These are phyloP conservation scores for Drosophila sordidula DNA, from an alignment of 2,888 invertebrate species.

Conservation along the genomic window DNA sequence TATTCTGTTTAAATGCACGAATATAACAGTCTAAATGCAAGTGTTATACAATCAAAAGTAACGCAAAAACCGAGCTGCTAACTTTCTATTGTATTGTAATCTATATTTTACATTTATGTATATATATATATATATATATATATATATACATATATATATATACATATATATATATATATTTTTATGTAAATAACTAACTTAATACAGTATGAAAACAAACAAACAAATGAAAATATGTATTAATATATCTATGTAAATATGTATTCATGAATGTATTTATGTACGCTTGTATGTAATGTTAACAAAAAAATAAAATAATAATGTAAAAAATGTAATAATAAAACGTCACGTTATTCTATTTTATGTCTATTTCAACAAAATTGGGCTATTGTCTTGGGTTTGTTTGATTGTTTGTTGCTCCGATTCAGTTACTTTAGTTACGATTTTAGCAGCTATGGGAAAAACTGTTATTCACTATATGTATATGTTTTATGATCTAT, in stretches of 20 bases:
- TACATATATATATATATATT: slow-evolving; percentile 10
- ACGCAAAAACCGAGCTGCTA: slow-evolving; percentile 35
- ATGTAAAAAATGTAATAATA: slow-evolving; percentile 32
- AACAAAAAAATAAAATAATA: slow-evolving; percentile 38
- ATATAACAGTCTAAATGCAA: slow-evolving; percentile 59
- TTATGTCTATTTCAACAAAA: slow-evolving; percentile 61
- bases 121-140: slow-evolving; percentile 15
- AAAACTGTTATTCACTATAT: slow-evolving; percentile 37
- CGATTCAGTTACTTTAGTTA: slow-evolving; percentile 74
- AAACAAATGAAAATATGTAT: slow-evolving; percentile 37
- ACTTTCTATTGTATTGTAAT: slow-evolving; percentile 18
- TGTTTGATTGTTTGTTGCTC: slow-evolving; percentile 84
- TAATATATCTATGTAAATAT: slow-evolving; percentile 43
- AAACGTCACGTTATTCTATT: slow-evolving; percentile 43
- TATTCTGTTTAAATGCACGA: slow-evolving; percentile 37
- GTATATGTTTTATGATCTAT: slow-evolving; percentile 9
- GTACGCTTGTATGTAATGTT: slow-evolving; percentile 36
- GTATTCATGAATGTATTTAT: slow-evolving; percentile 34
- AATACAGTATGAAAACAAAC: slow-evolving; percentile 36
- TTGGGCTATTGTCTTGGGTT: slow-evolving; percentile 80
- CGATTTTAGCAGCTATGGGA: slow-evolving; percentile 47
- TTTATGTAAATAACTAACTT: slow-evolving; percentile 30
- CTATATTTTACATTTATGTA: slow-evolving; percentile 4
- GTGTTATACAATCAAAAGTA: slow-evolving; percentile 65
- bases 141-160: slow-evolving; percentile 2